Base-by-base conservation (phyloP, 2,113 vertebrate species). In the Sclerurus mexicanus region DNA sequence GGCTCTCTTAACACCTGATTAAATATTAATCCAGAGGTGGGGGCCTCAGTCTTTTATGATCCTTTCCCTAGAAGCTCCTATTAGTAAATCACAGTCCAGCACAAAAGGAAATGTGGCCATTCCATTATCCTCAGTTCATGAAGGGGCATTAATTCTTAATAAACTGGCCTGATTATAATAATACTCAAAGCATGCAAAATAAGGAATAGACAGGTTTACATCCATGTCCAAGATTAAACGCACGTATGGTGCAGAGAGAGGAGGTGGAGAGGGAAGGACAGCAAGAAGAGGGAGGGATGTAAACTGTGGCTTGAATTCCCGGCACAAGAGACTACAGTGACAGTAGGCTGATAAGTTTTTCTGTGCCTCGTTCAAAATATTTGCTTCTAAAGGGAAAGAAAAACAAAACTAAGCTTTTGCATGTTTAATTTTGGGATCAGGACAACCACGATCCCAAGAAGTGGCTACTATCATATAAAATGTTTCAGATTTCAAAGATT, bases 111-210 rank as follows among this genome's bases (percentile, higher is more conserved):
- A 97, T 69, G 91, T 71, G 79, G 85, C 94, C 87, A 95, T 97
- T 92, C 96, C 92, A 98, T 98, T 97, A 96, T 94, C 93, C 92
- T 96, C 95, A 86, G 90, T 31, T 95, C 96, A 96, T 19, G 3
- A 91, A 96, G 63, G 87, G 74, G 53, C 97, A 98, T 98, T 97
- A 98, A 98, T 98, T 98, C 97, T 98, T 98, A 98, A 98, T 98
- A 97, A 95, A 95, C 95, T 92, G 72, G n/a, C 69, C 55, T 44
- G 90, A 97, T 97, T 97, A 90, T 93, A 95, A 96, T 76, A 78
- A 97, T 96, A 97, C 76, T 95, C n/a, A 0, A 87, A 97, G 85
- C 93, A 97, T 95, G 92, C 97, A 97, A 97, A 97, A 87, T 94
- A 96, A 95, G 93, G 86, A 72, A 91, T 46, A 98, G 97, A 97